Percentiles rank a stretch among this genome's conserved stretches.
phyloP scores from a whole-genome alignment of 2,888 invertebrate species.

The Cantharis nigra region DNA sequence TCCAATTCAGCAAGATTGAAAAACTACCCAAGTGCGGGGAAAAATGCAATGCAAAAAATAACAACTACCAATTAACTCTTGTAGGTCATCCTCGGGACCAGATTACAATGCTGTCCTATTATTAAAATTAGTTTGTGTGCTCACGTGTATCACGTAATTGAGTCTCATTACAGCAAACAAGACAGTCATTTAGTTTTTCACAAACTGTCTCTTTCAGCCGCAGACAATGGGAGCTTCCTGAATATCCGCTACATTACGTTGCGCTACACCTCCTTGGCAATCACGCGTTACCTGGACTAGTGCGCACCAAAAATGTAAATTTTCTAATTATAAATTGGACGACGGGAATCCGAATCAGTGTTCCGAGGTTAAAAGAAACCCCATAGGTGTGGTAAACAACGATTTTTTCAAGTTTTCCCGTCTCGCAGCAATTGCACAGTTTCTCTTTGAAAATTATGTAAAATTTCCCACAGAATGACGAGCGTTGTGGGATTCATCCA shows the following conservation, averaged over 20 bases:
- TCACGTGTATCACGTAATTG: neutral
- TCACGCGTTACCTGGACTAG: too few species aligned
- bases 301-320: neutral
- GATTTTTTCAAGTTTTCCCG: neutral
- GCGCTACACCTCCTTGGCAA: neutral
- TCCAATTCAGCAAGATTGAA: neutral
- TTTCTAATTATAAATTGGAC: neutral
- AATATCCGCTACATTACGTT: neutral
- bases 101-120: neutral
- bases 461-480: neutral
- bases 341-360: neutral
- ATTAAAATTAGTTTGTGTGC: neutral
- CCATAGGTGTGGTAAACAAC: neutral
- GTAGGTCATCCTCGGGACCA: neutral
- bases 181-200: neutral
- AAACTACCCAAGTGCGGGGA: neutral
- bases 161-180: neutral
- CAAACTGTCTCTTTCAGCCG: neutral
- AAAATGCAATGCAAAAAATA: neutral
- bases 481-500: neutral
- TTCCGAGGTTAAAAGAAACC: neutral
- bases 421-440: neutral
- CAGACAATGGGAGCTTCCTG: neutral
- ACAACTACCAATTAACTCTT: neutral
- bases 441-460: neutral